These are phyloP conservation scores for Sarcophilus harrisii DNA, from an alignment of 2,797 vertebrate genomes.

Conservation along the genomic window DNA sequence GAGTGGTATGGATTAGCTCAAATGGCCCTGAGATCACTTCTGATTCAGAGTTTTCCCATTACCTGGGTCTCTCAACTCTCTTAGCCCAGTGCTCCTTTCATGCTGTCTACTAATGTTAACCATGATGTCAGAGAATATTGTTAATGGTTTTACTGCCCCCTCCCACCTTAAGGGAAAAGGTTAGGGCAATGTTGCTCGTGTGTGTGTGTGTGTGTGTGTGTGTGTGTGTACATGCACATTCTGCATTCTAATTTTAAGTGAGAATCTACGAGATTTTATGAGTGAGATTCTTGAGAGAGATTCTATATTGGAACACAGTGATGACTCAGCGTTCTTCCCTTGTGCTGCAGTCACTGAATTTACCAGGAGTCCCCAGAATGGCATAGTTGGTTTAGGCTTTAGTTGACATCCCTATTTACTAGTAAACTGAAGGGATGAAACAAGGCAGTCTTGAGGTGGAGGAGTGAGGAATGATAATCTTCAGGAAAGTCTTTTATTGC, in stretches of 20 bases:
- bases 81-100: neutral
- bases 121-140: neutral
- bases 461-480: neutral
- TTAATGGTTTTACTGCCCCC: constrained; percentile 28
- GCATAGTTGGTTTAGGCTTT: neutral
- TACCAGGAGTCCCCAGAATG: neutral
- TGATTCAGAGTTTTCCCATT: neutral
- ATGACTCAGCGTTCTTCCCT: constrained; percentile 7
- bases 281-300: neutral
- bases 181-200: neutral
- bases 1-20: neutral
- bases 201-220: neutral
- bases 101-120: neutral
- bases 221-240: neutral
- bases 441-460: neutral
- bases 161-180: constrained; percentile 30
- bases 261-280: too few species aligned
- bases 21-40: neutral
- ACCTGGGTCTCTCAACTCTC: neutral
- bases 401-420: neutral
- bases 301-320: neutral
- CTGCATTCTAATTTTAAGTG: neutral
- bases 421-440: neutral
- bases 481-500: neutral
- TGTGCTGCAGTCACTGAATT: neutral